These are phyloP conservation scores for Creontiades dilutus DNA, from an alignment of 2,888 invertebrate genomes.

Conservation along the genomic window DNA sequence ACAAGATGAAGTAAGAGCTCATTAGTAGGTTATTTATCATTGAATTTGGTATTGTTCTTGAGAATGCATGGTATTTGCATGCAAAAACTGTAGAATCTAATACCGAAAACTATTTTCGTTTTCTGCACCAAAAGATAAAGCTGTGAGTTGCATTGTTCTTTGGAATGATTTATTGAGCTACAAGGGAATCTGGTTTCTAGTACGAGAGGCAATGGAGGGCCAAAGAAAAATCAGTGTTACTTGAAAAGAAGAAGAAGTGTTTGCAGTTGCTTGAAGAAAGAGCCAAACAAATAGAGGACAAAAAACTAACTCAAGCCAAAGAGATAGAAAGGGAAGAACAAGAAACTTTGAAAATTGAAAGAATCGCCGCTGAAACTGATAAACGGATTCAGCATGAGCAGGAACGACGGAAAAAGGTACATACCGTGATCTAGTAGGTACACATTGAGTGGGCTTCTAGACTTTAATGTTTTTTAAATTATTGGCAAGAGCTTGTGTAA, in stretches of 20 bases:
- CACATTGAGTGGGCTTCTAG: too few species aligned
- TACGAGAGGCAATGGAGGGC: slow-evolving; percentile 86
- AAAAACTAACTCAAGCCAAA: slow-evolving; percentile 70
- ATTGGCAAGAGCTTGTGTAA: too few species aligned
- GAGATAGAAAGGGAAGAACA: slow-evolving; percentile 73
- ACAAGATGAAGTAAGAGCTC: slow-evolving; percentile 80
- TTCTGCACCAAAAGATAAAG: too few species aligned
- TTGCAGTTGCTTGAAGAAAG: slow-evolving; percentile 80
- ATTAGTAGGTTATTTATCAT: too few species aligned
- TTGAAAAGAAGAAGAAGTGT: slow-evolving; percentile 81
- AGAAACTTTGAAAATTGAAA: slow-evolving; percentile 73
- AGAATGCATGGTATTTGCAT: too few species aligned
- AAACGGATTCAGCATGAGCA: slow-evolving; percentile 72
- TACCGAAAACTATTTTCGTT: too few species aligned
- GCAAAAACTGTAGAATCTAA: too few species aligned
- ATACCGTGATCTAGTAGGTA: neutral
- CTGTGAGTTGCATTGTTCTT: too few species aligned
- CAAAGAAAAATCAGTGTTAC: slow-evolving; percentile 83
- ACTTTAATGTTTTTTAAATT: too few species aligned
- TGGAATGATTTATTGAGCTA: too few species aligned
- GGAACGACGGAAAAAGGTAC: slow-evolving; percentile 69
- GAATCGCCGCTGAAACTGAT: slow-evolving; percentile 67
- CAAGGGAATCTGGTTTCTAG: slow-evolving; percentile 78
- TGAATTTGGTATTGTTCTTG: too few species aligned
- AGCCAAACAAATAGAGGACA: slow-evolving; percentile 80